Evolutionary conservation across 2,113 vertebrate species (phyloP).

Genomic region (Junco hyemalis): DNA sequence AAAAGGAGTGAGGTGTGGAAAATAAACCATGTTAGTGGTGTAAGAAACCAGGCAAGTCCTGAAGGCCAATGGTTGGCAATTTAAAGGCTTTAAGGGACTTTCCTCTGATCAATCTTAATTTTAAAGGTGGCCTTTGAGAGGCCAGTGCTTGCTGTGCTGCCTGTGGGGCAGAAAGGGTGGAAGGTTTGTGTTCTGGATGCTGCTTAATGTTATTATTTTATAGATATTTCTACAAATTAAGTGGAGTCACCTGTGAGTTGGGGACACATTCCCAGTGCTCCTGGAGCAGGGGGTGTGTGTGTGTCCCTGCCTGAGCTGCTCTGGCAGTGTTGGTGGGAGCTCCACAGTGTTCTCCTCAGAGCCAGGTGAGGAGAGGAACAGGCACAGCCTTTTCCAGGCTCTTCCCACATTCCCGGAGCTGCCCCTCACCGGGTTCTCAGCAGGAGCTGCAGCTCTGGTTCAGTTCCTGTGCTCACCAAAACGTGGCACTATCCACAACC

Average conservation of each 20-base stretch:
- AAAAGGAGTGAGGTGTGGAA: slow-evolving; percentile 19
- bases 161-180: not conserved
- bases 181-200: not conserved
- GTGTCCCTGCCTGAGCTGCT: not conserved
- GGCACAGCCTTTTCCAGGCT: not conserved
- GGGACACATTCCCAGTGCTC: not conserved
- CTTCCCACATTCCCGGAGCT: not conserved
- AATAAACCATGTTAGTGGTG: not conserved
- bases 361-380: not conserved
- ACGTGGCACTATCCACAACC: not conserved
- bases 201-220: not conserved
- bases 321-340: not conserved
- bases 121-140: not conserved
- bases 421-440: rapidly evolving
- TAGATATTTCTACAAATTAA: not conserved
- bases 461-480: not conserved
- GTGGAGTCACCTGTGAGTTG: not conserved
- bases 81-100: not conserved
- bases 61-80: not conserved
- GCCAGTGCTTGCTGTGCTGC: not conserved
- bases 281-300: rapidly evolving
- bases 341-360: not conserved
- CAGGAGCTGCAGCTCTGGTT: not conserved
- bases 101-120: not conserved
- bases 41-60: not conserved